These are phyloP conservation scores for Proisotoma minuta DNA, from an alignment of 2,888 invertebrate species.

Conservation along the genomic window DNA sequence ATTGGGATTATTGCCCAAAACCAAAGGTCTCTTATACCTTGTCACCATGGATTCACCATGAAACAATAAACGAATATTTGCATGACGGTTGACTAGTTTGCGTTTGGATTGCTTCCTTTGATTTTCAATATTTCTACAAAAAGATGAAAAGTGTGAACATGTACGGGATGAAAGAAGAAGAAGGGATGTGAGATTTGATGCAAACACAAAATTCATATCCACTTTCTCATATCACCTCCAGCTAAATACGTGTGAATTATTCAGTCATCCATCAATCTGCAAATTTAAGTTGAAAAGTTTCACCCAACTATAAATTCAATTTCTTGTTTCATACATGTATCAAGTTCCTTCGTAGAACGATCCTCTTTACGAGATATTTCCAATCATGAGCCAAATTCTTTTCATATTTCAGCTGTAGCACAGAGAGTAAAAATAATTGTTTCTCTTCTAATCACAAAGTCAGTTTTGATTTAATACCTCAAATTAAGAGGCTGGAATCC, in stretches of 20 bases:
- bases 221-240: background rate
- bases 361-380: too few species aligned
- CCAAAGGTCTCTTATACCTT: background rate
- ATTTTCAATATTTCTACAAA: background rate
- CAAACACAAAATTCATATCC: background rate
- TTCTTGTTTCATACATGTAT: too few species aligned
- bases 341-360: too few species aligned
- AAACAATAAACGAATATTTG: conserved; percentile 5
- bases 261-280: background rate
- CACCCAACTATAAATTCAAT: too few species aligned
- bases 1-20: background rate
- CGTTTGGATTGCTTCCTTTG: background rate
- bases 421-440: too few species aligned
- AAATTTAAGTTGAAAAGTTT: too few species aligned
- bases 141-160: background rate
- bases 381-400: too few species aligned
- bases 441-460: too few species aligned
- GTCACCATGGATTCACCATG: background rate
- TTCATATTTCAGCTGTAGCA: too few species aligned
- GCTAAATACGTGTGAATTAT: background rate
- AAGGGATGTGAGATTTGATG: background rate
- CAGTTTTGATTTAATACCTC: too few species aligned
- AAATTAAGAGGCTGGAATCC: too few species aligned
- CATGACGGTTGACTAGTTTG: background rate
- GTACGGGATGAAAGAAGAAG: background rate